Conservation (phyloP, 2,888 invertebrate genomes). For the Chaetogeoica ovagalla region DNA sequence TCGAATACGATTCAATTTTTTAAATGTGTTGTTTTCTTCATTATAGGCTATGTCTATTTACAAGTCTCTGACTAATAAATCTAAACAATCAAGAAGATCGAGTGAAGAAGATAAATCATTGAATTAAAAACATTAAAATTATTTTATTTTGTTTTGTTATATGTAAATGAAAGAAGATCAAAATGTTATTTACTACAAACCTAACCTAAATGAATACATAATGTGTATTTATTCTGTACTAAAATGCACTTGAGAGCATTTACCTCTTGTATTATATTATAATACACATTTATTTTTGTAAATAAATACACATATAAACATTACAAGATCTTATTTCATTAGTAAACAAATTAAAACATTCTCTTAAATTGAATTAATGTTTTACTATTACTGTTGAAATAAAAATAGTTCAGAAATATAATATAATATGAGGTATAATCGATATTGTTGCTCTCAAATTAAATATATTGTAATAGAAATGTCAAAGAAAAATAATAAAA, state of each 20-base stretch:
- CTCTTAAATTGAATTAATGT: neutral
- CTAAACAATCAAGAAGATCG: conserved; percentile 12
- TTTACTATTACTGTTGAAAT: too few species aligned
- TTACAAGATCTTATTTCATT: conserved; percentile 19
- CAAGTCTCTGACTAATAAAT: conserved; percentile 23
- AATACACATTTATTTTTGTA: neutral
- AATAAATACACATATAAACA: neutral
- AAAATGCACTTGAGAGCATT: conserved; percentile 1
- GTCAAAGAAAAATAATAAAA: too few species aligned
- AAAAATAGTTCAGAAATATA: too few species aligned
- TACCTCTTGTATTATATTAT: conserved; percentile 20
- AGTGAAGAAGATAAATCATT: conserved; percentile 39
- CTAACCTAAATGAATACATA: too few species aligned
- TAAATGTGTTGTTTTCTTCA: conserved; percentile 10
- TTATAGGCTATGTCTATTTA: conserved; percentile 48
- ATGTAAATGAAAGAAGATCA: neutral
- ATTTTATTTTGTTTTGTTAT: neutral
- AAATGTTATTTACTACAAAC: conserved; percentile 11
- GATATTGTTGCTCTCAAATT: too few species aligned
- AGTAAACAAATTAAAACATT: neutral
- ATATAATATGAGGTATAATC: too few species aligned
- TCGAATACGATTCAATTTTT: neutral
- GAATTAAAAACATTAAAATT: conserved; percentile 12
- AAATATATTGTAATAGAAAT: too few species aligned
- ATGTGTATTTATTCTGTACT: too few species aligned